Conservation (phyloP, 2,113 vertebrate genomes). For the Euleptes europaea region DNA sequence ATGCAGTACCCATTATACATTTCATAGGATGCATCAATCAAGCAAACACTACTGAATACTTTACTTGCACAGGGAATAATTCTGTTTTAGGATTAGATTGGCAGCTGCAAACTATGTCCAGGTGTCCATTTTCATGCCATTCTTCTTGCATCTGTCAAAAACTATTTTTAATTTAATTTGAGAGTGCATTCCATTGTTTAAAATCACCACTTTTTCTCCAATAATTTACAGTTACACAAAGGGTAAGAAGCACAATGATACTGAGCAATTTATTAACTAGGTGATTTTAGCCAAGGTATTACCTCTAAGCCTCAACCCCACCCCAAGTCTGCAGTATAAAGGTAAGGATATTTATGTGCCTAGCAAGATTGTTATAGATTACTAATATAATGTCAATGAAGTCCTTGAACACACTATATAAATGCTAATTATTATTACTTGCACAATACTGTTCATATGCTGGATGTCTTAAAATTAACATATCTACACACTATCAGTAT, state of each 20-base stretch:
- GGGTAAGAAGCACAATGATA: neutral
- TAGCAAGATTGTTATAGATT: no score
- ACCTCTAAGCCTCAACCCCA: neutral
- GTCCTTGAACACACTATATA: no score
- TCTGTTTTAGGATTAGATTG: neutral
- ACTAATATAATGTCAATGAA: no score
- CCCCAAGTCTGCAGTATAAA: neutral
- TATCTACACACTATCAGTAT: neutral
- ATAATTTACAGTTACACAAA: neutral
- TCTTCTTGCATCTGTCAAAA: neutral
- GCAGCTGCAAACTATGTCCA: neutral
- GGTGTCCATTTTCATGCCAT: neutral
- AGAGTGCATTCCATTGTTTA: neutral
- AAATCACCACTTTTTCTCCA: neutral
- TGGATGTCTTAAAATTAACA: neutral
- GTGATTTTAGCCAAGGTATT: neutral
- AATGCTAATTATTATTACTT: neutral
- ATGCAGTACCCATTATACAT: slow-evolving; percentile 30
- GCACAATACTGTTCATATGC: neutral
- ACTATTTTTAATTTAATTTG: neutral
- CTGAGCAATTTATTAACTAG: neutral
- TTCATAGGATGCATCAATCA: neutral
- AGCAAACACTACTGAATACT: slow-evolving; percentile 4
- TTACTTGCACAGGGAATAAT: neutral
- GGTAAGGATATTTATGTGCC: neutral